Evolutionary conservation across 2,113 vertebrate species (phyloP).

Genomic region (Perca schrenkii): DNA sequence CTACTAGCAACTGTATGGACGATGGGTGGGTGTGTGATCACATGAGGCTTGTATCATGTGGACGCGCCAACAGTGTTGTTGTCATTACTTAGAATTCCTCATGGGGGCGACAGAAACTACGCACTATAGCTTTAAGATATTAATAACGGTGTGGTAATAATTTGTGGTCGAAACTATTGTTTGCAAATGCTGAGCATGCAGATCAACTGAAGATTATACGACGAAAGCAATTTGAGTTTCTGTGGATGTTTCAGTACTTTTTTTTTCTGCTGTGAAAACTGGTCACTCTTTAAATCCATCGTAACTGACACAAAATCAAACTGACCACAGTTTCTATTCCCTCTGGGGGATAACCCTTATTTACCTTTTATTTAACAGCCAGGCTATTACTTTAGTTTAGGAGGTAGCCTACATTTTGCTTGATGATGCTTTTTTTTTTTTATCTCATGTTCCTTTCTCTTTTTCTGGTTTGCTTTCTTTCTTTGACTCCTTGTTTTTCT

Average conservation of each 20-base stretch:
- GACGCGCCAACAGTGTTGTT: too few species aligned
- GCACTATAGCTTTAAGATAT: not conserved
- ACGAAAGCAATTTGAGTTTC: not conserved
- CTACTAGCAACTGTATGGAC: too few species aligned
- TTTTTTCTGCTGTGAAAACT: not conserved
- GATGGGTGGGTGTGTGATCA: too few species aligned
- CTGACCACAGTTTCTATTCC: conserved; percentile 5
- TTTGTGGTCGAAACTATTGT: not conserved
- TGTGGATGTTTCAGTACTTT: conserved; percentile 11
- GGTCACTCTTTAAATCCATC: not conserved
- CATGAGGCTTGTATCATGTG: too few species aligned
- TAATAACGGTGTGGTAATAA: not conserved
- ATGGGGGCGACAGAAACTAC: too few species aligned
- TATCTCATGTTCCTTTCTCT: not conserved
- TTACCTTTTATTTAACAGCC: not conserved
- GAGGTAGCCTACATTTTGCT: not conserved
- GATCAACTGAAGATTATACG: not conserved
- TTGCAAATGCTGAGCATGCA: not conserved
- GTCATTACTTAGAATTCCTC: too few species aligned
- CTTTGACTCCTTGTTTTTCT: not conserved
- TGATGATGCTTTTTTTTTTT: not conserved
- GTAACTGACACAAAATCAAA: not conserved
- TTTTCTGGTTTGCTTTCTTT: not conserved
- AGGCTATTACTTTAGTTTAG: not conserved
- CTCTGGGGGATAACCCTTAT: not conserved